Evolutionary conservation across 2,888 invertebrate species (phyloP).

Genomic region (Drepana falcataria): DNA sequence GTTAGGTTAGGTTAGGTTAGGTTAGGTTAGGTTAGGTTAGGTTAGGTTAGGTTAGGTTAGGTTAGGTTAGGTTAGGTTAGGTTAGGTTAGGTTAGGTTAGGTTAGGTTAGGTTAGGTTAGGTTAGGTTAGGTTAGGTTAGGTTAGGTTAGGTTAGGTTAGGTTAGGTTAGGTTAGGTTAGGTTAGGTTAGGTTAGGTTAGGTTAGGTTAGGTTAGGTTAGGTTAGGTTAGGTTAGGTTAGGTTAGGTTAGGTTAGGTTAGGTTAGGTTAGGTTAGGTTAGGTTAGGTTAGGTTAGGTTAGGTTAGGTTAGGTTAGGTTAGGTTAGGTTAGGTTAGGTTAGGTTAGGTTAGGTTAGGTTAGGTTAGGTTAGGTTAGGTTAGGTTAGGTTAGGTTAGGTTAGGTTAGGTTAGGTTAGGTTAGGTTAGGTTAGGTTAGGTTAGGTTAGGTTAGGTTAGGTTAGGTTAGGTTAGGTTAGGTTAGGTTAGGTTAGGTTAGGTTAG

Average conservation of each 20-base stretch:
- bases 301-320: constrained; percentile 19
- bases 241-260: constrained; percentile 17
- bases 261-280: constrained; percentile 16
- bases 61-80: too few relatives aligned
- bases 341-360: constrained; percentile 18
- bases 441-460: constrained; percentile 14
- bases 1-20: too few relatives aligned
- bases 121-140: constrained; percentile 21
- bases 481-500: constrained; percentile 9
- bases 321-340: constrained; percentile 19
- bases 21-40: too few relatives aligned
- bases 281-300: constrained; percentile 18
- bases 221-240: constrained; percentile 15
- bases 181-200: constrained; percentile 17
- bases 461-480: constrained; percentile 12
- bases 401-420: constrained; percentile 20
- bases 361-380: constrained; percentile 18
- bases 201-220: constrained; percentile 15
- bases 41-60: too few relatives aligned
- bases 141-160: constrained; percentile 22
- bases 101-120: constrained; percentile 19
- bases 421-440: constrained; percentile 12
- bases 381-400: constrained; percentile 16
- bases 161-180: constrained; percentile 19
- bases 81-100: too few relatives aligned